Base-by-base conservation (phyloP, 2,797 vertebrate genomes). In the Urocyon cinereoargenteus region DNA sequence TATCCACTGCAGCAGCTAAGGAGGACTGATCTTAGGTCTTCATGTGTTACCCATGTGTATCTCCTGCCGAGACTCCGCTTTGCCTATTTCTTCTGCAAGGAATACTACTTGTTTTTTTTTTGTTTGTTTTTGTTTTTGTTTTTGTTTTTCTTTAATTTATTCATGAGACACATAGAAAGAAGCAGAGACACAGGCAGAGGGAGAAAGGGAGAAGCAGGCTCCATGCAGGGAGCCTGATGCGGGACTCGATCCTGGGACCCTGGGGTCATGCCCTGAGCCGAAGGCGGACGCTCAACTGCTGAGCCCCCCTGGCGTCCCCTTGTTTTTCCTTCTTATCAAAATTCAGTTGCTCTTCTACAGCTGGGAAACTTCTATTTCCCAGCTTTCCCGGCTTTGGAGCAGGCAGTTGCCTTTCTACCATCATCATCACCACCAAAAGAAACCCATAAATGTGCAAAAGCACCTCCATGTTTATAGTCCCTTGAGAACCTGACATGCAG, bases 1-100 rank as follows among this genome's bases (percentile, higher is more conserved):
- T 0, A 66, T 5, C 18, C 5, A n/a, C 5, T 75, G 18, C 5
- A 77, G 15, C 26, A 24, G 22, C 19, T 36, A 84, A 89, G 91
- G 45, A 66, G 53, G 94, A 75, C 66, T 72, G 94, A 70, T 77
- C 66, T 90, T 11, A 91, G 16, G 8, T 66, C n/a, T 94, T 84
- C 40, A 2, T 77, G 26, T 91, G 45, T 73, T 53, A 62, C 5
- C 31, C 7, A 59, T 77, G 24, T 82, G 73, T 90, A 90, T 95
- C 51, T 93, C 49, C 75, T 93, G n/a, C 53, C 8, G 55, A 12
- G 28, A 90, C 21, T 83, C 66, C 26, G 68, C 21, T 94, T 83
- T 77, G 86, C 59, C 51, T 89, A n/a, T 31, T 14, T 91, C 49
- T 88, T 92, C 31, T 73, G 51, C 34, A 78, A 79, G 73, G 68